A percentile compares a stretch with the other conserved stretches of the same genome.
These are phyloP conservation scores for Platerodrilus igneus DNA, from an alignment of 2,888 invertebrate genomes.

Conservation along the genomic window DNA sequence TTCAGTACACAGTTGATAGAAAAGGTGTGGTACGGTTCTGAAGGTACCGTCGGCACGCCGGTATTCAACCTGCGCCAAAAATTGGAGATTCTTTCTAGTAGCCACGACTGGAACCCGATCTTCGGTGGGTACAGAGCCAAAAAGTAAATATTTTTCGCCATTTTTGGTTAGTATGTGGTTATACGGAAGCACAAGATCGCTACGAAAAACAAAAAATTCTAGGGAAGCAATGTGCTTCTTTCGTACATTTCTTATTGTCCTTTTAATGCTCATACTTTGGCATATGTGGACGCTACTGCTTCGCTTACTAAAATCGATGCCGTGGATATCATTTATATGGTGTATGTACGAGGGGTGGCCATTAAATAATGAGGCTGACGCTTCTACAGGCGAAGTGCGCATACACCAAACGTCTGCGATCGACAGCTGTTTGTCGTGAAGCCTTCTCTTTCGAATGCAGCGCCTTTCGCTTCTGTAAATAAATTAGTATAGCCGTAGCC, in stretches of 20 bases:
- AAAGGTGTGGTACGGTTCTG: conserved; percentile 22
- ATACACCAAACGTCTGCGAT: no score
- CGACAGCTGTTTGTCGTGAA: no score
- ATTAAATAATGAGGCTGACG: no score
- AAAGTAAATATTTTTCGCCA: not conserved
- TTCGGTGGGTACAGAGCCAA: not conserved
- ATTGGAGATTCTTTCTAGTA: conserved; percentile 3
- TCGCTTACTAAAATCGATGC: not conserved
- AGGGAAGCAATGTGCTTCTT: not conserved
- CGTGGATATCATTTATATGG: no score
- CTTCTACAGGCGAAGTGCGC: no score
- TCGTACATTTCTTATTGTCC: conserved; percentile 6
- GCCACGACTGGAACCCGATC: not conserved
- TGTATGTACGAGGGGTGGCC: no score
- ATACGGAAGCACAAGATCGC: no score
- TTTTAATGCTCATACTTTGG: conserved; percentile 1
- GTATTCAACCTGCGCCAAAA: conserved; percentile 5
- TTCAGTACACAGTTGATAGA: conserved; percentile 21
- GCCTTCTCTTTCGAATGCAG: no score
- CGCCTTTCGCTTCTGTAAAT: no score
- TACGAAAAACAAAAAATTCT: no score
- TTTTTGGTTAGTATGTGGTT: no score
- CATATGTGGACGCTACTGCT: not conserved
- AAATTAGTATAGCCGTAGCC: no score
- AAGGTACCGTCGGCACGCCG: conserved; percentile 27